phyloP scores from a whole-genome alignment of 2,888 invertebrate species.

The Brenthis daphne region DNA sequence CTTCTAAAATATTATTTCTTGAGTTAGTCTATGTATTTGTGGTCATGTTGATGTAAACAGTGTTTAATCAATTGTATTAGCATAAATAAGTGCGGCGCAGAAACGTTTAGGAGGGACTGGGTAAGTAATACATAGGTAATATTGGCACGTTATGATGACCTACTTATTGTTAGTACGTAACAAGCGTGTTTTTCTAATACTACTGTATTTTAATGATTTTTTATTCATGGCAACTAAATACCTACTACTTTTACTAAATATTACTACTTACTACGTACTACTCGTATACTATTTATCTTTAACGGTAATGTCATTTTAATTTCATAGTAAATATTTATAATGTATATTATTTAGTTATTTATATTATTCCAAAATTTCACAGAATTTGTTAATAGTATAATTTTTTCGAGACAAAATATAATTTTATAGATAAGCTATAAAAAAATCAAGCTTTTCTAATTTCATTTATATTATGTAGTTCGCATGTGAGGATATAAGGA shows the following conservation, averaged over 20 bases:
- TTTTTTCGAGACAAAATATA: background rate
- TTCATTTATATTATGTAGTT: background rate
- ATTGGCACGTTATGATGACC: slow-evolving; percentile 77
- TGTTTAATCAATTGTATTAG: slow-evolving; percentile 31
- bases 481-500: background rate
- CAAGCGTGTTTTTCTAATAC: background rate
- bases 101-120: slow-evolving; percentile 57
- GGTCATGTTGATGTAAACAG: slow-evolving; percentile 21
- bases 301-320: too few relatives aligned
- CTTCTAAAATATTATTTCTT: background rate
- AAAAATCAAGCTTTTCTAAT: background rate
- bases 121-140: slow-evolving; percentile 71
- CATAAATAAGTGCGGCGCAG: slow-evolving; percentile 61
- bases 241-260: background rate
- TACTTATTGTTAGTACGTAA: slow-evolving; percentile 53
- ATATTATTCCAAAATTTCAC: too few relatives aligned
- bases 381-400: too few relatives aligned
- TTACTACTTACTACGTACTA: background rate
- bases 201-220: background rate
- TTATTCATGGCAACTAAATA: background rate
- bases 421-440: background rate
- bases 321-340: too few relatives aligned
- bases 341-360: too few relatives aligned
- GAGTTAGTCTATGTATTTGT: background rate
- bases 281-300: background rate